A percentile compares a stretch with the other conserved stretches of the same genome.
phyloP scores from a whole-genome alignment of 64 coral and sea anemone genomes.

The Pocillopora damicornis region DNA sequence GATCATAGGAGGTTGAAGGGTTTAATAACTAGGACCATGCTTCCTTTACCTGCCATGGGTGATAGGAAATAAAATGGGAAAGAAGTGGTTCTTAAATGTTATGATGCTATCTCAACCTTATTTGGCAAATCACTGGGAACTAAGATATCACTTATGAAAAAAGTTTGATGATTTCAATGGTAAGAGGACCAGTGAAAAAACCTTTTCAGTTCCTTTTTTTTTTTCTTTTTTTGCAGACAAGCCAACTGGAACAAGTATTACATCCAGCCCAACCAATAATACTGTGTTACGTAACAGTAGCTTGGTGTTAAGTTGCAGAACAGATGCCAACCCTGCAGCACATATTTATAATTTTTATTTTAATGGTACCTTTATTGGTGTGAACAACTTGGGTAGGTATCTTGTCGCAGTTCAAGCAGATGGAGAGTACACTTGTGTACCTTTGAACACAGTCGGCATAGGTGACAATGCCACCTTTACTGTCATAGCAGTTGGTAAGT shows the following conservation, averaged over 20 bases:
- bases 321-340: neutral
- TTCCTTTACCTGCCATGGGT: no score
- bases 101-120: no score
- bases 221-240: neutral
- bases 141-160: no score
- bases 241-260: neutral
- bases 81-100: no score
- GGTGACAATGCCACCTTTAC: neutral
- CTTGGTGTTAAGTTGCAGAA: neutral
- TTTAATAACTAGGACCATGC: no score
- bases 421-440: constrained; percentile 1
- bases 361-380: neutral
- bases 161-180: no score
- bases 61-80: no score
- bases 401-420: neutral
- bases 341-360: neutral
- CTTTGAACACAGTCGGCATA: neutral
- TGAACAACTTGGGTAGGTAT: neutral
- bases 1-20: no score
- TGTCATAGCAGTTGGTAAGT: neutral
- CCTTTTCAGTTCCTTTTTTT: neutral
- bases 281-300: neutral
- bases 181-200: no score
- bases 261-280: neutral
- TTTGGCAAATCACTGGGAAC: no score